Percentiles rank a stretch among this genome's conserved stretches.
Evolutionary conservation across 2,797 vertebrate species (phyloP).

Genomic region (Alcedo atthis): DNA sequence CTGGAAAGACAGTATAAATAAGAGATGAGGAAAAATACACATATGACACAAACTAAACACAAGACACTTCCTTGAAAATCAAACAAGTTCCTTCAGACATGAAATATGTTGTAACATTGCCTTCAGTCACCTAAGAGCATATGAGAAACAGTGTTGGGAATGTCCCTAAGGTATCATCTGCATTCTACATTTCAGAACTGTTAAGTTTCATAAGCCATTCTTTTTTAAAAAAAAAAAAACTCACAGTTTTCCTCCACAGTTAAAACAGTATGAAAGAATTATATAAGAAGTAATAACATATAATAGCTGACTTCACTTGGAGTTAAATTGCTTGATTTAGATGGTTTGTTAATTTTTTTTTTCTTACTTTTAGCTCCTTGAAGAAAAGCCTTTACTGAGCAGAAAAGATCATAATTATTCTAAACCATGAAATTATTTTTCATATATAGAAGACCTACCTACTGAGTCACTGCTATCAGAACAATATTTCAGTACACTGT

Average conservation of each 20-base stretch:
- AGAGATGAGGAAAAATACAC: conserved; percentile 41
- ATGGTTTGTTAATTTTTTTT: neutral
- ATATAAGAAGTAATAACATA: neutral
- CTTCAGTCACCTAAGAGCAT: neutral
- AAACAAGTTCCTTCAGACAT: conserved; percentile 2
- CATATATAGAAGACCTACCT: neutral
- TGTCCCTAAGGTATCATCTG: neutral
- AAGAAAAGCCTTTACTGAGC: neutral
- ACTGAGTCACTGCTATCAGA: neutral
- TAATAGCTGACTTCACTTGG: neutral
- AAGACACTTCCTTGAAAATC: neutral
- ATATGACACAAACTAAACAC: neutral
- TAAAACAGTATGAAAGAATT: neutral
- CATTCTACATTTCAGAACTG: neutral
- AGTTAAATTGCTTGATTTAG: neutral
- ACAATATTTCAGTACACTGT: neutral
- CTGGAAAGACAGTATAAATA: conserved; percentile 20
- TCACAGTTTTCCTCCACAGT: neutral
- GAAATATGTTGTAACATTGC: neutral
- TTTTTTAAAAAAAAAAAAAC: neutral
- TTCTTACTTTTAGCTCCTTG: neutral
- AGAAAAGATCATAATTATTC: neutral
- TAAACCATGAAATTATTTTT: neutral
- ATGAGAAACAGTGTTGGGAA: neutral
- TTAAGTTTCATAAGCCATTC: neutral